These are phyloP conservation scores for Fistularia commersonii DNA, from an alignment of 2,797 vertebrate species.

Conservation along the genomic window DNA sequence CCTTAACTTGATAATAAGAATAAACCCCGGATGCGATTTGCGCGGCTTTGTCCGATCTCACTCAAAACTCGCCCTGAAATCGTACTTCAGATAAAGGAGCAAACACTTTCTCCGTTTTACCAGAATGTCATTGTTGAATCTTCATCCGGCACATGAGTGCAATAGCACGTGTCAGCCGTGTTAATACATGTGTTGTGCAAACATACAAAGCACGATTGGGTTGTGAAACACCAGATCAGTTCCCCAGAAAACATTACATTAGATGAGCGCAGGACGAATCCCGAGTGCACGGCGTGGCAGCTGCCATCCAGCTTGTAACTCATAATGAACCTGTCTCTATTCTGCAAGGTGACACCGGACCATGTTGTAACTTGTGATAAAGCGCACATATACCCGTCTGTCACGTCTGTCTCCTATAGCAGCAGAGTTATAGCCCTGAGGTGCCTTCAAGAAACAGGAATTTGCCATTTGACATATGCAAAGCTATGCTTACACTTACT, in stretches of 20 bases:
- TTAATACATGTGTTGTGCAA: not conserved
- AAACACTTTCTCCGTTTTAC: no score
- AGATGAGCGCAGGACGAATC: slow-evolving; percentile 25
- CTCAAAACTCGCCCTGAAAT: no score
- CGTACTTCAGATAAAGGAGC: no score
- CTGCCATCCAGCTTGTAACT: slow-evolving; percentile 24
- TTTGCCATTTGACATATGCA: slow-evolving; percentile 24
- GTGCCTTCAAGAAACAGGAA: slow-evolving; percentile 3
- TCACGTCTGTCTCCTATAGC: not conserved
- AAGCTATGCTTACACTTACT: slow-evolving; percentile 17
- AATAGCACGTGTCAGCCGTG: not conserved
- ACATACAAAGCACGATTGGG: slow-evolving; percentile 1
- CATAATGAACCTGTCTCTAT: slow-evolving; percentile 12
- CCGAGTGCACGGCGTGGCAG: slow-evolving; percentile 19
- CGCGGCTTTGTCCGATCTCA: no score
- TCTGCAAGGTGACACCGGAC: slow-evolving; percentile 19
- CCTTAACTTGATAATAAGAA: no score
- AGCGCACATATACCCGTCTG: slow-evolving; percentile 12
- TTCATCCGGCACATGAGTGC: not conserved
- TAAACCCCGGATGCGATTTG: no score
- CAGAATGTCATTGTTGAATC: not conserved
- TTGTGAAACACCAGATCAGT: slow-evolving; percentile 34
- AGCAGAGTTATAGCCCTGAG: slow-evolving; percentile 1
- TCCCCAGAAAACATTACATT: slow-evolving; percentile 15
- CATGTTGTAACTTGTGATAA: slow-evolving; percentile 6